Evolutionary conservation across 2,888 invertebrate genomes (phyloP).

Genomic region (Rosalia funebris): DNA sequence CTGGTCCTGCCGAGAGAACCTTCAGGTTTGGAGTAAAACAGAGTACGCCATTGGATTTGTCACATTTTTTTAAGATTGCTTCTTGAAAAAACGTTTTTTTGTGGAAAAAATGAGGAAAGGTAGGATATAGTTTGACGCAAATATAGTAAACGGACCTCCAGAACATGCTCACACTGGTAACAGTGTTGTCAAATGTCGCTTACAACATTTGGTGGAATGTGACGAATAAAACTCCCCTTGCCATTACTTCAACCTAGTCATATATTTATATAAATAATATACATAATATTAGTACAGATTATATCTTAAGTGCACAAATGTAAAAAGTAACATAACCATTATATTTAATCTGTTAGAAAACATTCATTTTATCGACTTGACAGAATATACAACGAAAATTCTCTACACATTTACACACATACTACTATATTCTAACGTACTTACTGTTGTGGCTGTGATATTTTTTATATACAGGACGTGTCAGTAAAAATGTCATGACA

Average conservation of each 20-base stretch:
- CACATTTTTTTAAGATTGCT: too few relatives aligned
- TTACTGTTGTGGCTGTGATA: slow-evolving; percentile 30
- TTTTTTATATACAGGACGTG: slow-evolving; percentile 21
- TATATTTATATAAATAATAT: slow-evolving; percentile 57
- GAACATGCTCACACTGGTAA: too few relatives aligned
- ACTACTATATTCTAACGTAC: slow-evolving; percentile 37
- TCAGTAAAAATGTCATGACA: too few relatives aligned
- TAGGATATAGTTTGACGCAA: too few relatives aligned
- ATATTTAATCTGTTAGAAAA: slow-evolving; percentile 39
- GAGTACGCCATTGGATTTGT: too few relatives aligned
- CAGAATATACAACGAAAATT: slow-evolving; percentile 38
- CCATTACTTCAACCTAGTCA: slow-evolving; percentile 50
- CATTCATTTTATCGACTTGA: slow-evolving; percentile 30
- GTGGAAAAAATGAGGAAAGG: too few relatives aligned
- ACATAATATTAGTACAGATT: slow-evolving; percentile 54
- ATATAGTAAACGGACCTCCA: too few relatives aligned
- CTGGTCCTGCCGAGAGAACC: too few relatives aligned
- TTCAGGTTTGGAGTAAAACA: too few relatives aligned
- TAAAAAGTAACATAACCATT: slow-evolving; percentile 46
- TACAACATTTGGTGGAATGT: too few relatives aligned
- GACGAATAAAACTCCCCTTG: slow-evolving; percentile 9
- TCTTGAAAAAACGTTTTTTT: too few relatives aligned
- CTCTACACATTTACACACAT: slow-evolving; percentile 48
- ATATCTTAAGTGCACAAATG: slow-evolving; percentile 49
- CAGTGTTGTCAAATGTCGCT: too few relatives aligned